Evolutionary conservation across 1,140 invertebrate genomes (phyloP).

Genomic region (Solenopsis invicta): DNA sequence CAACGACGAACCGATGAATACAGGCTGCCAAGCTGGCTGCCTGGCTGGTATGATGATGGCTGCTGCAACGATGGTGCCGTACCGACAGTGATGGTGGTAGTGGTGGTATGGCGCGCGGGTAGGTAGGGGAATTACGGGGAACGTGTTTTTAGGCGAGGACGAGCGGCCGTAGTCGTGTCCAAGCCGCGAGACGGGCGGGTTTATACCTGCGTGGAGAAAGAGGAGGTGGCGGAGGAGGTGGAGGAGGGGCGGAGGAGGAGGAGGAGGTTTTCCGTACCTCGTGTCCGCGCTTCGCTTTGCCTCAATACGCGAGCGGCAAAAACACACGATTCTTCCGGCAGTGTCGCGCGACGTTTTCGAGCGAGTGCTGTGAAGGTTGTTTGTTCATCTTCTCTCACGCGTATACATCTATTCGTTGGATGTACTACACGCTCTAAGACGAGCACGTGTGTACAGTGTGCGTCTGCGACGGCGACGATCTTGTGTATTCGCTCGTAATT

Average conservation of each 20-base stretch:
- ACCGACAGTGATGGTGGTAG: neutral
- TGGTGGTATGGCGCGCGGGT: constrained; percentile 14
- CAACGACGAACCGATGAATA: constrained; percentile 46
- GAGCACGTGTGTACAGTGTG: constrained; percentile 55
- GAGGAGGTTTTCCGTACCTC: constrained; percentile 24
- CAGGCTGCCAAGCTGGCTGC: constrained; percentile 21
- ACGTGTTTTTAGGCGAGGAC: constrained; percentile 76
- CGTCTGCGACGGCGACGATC: neutral
- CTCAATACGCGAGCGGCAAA: constrained; percentile 22
- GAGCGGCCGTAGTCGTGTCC: constrained; percentile 75
- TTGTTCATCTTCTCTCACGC: too few species aligned
- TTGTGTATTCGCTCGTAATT: constrained; percentile 19
- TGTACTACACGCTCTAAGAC: neutral
- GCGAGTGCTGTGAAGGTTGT: neutral
- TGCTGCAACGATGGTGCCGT: constrained; percentile 43
- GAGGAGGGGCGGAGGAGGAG: constrained; percentile 6
- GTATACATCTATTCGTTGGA: neutral
- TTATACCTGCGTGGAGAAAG: neutral
- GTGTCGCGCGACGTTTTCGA: neutral
- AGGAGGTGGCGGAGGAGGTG: constrained; percentile 3
- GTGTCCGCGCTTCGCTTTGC: neutral
- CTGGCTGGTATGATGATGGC: constrained; percentile 31
- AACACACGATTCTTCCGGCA: neutral
- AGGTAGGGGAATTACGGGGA: constrained; percentile 70
- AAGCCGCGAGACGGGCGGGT: constrained; percentile 58